Percentiles rank a stretch among this genome's conserved stretches.
Evolutionary conservation across 2,888 invertebrate species (phyloP).

Genomic region (Apotomis turbidana): DNA sequence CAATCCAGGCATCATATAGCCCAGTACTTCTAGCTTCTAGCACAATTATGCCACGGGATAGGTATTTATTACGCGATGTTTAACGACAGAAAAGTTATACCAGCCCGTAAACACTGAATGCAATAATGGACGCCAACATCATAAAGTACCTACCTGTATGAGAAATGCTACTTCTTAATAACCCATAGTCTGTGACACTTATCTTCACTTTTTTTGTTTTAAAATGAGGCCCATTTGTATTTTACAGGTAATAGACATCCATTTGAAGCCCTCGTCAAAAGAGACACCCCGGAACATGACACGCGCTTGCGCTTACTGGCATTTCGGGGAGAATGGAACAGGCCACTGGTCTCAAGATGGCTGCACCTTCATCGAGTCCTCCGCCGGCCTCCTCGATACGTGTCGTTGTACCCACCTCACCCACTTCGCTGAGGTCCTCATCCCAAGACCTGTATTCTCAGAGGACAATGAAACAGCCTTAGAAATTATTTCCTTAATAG

Average conservation of each 20-base stretch:
- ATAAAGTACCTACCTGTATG: too few relatives aligned
- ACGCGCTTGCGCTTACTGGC: slow-evolving; percentile 69
- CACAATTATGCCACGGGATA: too few relatives aligned
- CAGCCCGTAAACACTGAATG: too few relatives aligned
- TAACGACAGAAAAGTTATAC: too few relatives aligned
- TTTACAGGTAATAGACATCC: slow-evolving; percentile 53
- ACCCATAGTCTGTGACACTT: too few relatives aligned
- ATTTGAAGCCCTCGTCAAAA: slow-evolving; percentile 47
- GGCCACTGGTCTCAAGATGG: slow-evolving; percentile 72
- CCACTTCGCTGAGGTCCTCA: slow-evolving; percentile 70
- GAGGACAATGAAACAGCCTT: slow-evolving; percentile 53
- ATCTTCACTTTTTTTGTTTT: too few relatives aligned
- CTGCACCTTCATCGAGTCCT: slow-evolving; percentile 53
- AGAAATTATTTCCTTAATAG: slow-evolving; percentile 61
- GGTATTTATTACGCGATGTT: too few relatives aligned
- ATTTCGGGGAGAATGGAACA: slow-evolving; percentile 58
- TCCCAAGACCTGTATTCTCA: slow-evolving; percentile 47
- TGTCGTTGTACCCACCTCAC: slow-evolving; percentile 73
- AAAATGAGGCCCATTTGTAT: slow-evolving; percentile 47
- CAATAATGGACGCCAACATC: too few relatives aligned
- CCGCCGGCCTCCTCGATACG: slow-evolving; percentile 51
- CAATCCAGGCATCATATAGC: too few relatives aligned
- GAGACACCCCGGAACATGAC: slow-evolving; percentile 43
- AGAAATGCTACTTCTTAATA: too few relatives aligned
- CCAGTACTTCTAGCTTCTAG: too few relatives aligned